These are phyloP conservation scores for Drosophila mettleri DNA, from an alignment of 2,888 invertebrate genomes.

Conservation along the genomic window DNA sequence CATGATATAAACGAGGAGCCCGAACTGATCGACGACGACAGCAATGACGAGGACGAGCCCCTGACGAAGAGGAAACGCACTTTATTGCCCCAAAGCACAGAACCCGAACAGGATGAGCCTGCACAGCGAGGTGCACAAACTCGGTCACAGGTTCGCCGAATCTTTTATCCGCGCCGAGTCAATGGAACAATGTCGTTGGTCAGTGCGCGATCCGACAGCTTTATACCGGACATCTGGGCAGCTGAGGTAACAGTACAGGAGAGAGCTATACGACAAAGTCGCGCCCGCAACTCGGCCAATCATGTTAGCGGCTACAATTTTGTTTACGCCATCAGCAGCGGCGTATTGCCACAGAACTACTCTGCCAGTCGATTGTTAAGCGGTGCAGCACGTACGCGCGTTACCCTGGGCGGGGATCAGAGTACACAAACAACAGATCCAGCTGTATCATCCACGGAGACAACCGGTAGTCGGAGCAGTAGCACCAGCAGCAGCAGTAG, in stretches of 20 bases:
- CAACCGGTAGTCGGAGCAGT: conserved; percentile 29
- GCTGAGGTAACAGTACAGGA: conserved; percentile 85
- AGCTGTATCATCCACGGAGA: conserved; percentile 9
- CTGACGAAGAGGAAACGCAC: conserved; percentile 50
- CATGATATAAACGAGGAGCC: conserved; percentile 93
- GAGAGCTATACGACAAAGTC: conserved; percentile 81
- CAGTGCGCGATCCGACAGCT: conserved; percentile 62
- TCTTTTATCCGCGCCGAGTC: conserved; percentile 8
- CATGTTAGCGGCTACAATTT: conserved; percentile 83
- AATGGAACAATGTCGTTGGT: conserved; percentile 3
- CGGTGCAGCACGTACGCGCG: conserved; percentile 25
- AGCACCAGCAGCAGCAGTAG: conserved; percentile 52
- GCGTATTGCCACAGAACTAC: conserved; percentile 76
- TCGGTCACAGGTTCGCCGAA: conserved; percentile 12
- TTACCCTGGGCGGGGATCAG: conserved; percentile 11
- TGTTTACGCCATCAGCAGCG: conserved; percentile 85
- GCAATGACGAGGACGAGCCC: conserved; percentile 64
- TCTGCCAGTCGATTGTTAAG: conserved; percentile 35
- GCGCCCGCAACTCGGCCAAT: conserved; percentile 75
- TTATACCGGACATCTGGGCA: conserved; percentile 85
- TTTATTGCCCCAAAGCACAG: not conserved
- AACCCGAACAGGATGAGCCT: conserved; percentile 4
- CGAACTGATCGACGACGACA: conserved; percentile 83
- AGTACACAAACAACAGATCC: conserved; percentile 28
- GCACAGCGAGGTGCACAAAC: conserved; percentile 1